These are phyloP conservation scores for Girardia tigrina DNA, from an alignment of 2,888 invertebrate species.

Conservation along the genomic window DNA sequence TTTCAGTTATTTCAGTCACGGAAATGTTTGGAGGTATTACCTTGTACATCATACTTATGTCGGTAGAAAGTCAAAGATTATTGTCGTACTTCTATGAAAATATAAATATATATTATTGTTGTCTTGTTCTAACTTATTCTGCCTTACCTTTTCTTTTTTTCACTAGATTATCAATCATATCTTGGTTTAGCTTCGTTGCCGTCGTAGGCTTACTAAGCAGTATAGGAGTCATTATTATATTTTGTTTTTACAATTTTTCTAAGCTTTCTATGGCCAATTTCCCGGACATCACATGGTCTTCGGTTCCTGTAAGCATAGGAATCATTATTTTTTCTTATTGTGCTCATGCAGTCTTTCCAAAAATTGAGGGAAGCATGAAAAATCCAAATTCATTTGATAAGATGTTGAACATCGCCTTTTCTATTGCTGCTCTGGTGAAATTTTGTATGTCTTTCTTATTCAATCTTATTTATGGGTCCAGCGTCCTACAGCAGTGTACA, in stretches of 20 bases:
- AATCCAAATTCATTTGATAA: conserved; percentile 6
- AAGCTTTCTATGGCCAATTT: conserved; percentile 26
- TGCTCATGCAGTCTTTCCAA: conserved; percentile 36
- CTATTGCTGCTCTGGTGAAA: conserved; percentile 34
- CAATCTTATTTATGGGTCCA: conserved; percentile 33
- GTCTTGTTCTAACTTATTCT: conserved; percentile 20
- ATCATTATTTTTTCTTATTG: conserved; percentile 37
- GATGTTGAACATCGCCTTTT: conserved; percentile 35
- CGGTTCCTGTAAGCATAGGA: conserved; percentile 31
- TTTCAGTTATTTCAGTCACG: conserved; percentile 25
- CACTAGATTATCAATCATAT: conserved; percentile 36
- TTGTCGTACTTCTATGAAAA: not conserved
- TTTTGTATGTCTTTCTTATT: conserved; percentile 27
- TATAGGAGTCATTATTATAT: conserved; percentile 32
- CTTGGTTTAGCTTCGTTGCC: conserved; percentile 36
- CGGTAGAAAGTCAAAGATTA: conserved; percentile 27
- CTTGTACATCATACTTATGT: conserved; percentile 35
- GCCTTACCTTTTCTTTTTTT: conserved; percentile 30
- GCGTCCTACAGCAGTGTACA: conserved; percentile 31
- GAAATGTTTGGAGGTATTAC: conserved; percentile 36
- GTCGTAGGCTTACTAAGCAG: conserved; percentile 31
- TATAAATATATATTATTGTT: conserved; percentile 30
- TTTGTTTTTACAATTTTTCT: conserved; percentile 27
- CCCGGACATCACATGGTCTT: not conserved
- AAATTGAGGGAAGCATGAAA: conserved; percentile 36